Percentiles rank a stretch among this genome's conserved stretches.
phyloP scores from a whole-genome alignment of 92 coral and sea anemone species.

The Phymanthus crucifer region DNA sequence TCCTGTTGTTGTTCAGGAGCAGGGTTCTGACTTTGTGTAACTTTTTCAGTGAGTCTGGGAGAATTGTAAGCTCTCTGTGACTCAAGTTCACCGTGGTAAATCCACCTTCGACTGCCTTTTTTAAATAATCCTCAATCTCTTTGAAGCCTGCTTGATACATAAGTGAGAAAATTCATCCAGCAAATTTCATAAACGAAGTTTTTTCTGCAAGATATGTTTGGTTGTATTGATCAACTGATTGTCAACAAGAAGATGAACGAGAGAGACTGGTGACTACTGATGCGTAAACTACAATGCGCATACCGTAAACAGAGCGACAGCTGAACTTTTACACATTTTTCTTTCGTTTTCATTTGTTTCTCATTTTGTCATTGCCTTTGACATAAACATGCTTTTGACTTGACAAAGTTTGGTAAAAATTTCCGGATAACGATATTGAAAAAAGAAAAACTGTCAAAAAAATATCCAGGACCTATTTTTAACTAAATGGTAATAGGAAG shows the following conservation, averaged over 20 bases:
- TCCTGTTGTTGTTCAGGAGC: constrained; percentile 82
- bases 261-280: not conserved
- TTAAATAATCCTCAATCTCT: constrained; percentile 74
- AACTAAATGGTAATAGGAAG: no score
- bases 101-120: constrained; percentile 58
- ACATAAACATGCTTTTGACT: no score
- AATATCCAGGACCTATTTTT: no score
- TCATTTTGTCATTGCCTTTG: not conserved
- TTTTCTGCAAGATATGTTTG: not conserved
- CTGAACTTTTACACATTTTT: not conserved
- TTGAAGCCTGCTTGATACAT: constrained; percentile 87
- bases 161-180: constrained; percentile 4
- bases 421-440: not conserved
- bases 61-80: constrained; percentile 85
- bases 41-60: constrained; percentile 76
- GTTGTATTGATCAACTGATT: not conserved
- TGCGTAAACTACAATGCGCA: not conserved
- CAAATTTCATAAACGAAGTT: not conserved
- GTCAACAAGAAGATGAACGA: not conserved
- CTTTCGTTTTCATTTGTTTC: not conserved
- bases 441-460: not conserved
- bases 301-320: not conserved
- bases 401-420: not conserved
- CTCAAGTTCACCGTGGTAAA: constrained; percentile 74
- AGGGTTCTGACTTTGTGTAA: constrained; percentile 64